phyloP scores from a whole-genome alignment of 1,140 invertebrate genomes.

The Colletes gigas region DNA sequence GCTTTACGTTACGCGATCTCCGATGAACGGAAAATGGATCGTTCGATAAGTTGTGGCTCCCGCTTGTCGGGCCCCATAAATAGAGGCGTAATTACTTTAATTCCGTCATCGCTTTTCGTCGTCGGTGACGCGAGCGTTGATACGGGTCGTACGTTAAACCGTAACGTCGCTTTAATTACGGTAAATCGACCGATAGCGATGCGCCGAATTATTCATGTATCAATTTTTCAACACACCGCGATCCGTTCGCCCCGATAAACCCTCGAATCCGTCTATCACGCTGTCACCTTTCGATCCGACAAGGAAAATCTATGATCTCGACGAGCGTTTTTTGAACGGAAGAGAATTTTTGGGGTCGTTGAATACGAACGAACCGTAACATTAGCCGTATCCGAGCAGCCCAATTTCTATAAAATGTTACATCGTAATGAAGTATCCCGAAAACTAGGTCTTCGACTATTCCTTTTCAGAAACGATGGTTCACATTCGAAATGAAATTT shows the following conservation, averaged over 20 bases:
- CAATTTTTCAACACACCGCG: background rate
- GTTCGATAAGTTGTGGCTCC: conserved; percentile 8
- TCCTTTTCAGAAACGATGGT: no score
- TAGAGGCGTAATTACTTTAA: conserved; percentile 23
- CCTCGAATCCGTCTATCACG: background rate
- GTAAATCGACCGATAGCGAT: background rate
- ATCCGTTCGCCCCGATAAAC: background rate
- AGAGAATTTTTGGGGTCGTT: no score
- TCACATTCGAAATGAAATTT: no score
- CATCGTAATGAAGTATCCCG: no score
- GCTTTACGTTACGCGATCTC: background rate
- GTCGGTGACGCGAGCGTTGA: background rate
- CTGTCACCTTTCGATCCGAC: background rate
- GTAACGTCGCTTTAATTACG: background rate
- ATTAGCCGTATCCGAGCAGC: no score
- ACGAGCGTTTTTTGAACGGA: no score
- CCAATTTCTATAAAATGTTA: no score
- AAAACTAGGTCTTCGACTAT: no score
- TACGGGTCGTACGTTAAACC: background rate
- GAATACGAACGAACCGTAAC: no score
- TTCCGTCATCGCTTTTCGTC: background rate
- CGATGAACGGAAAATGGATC: background rate
- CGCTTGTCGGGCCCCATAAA: background rate
- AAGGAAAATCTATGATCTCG: no score
- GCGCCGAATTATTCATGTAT: background rate